These are phyloP conservation scores for Hedychridium roseum DNA, from an alignment of 2,888 invertebrate species.

Conservation along the genomic window DNA sequence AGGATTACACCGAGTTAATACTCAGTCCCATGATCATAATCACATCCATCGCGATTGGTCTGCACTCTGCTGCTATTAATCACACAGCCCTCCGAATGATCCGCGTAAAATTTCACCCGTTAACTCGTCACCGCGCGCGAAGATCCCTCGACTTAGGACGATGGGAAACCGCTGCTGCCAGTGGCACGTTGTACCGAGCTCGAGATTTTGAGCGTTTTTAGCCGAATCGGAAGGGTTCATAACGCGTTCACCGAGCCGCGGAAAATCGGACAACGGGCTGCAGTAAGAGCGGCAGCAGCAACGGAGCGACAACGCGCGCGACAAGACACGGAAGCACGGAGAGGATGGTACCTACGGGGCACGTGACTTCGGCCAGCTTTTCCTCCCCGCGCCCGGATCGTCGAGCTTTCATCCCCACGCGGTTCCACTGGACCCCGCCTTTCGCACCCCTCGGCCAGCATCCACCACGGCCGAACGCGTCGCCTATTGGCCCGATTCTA, in stretches of 20 bases:
- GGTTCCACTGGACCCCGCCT: conserved; percentile 70
- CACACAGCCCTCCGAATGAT: too few species aligned
- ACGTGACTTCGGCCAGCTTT: conserved; percentile 61
- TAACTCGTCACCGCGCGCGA: too few species aligned
- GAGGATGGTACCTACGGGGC: conserved; percentile 51
- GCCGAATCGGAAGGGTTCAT: too few species aligned
- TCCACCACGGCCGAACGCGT: conserved; percentile 52
- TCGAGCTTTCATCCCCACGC: conserved; percentile 66
- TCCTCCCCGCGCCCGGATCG: conserved; percentile 46
- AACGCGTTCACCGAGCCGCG: too few species aligned
- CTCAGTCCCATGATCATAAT: too few species aligned
- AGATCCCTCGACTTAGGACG: too few species aligned
- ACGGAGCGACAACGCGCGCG: conserved; percentile 35
- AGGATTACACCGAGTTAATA: too few species aligned
- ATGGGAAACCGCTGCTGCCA: too few species aligned
- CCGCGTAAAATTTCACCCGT: too few species aligned
- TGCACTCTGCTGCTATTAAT: too few species aligned
- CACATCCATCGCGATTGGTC: too few species aligned
- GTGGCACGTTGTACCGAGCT: background rate
- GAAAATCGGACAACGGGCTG: too few species aligned
- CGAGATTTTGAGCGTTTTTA: background rate
- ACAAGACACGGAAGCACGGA: conserved; percentile 56
- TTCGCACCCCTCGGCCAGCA: conserved; percentile 73
- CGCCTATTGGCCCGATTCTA: conserved; percentile 45
- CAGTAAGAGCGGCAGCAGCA: conserved; percentile 36